Conservation (phyloP, 2,888 invertebrate genomes). For the Leptinotarsa haldemani region DNA sequence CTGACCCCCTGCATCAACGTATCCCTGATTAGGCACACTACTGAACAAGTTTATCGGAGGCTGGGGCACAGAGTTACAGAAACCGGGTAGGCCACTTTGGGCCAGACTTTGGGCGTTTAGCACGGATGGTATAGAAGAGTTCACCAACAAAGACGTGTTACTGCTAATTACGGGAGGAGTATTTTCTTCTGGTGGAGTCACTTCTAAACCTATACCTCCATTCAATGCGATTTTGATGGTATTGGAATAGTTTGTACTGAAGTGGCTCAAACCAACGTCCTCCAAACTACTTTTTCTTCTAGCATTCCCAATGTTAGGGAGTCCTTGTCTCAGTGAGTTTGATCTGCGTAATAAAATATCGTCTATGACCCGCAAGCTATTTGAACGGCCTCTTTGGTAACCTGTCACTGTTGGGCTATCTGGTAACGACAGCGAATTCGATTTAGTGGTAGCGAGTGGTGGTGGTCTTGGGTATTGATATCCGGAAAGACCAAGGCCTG, state of each 20-base stretch:
- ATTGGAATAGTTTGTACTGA: constrained; percentile 78
- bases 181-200: constrained; percentile 71
- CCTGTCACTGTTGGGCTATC: constrained; percentile 88
- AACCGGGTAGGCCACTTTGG: constrained; percentile 57
- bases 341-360: constrained; percentile 86
- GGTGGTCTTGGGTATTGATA: constrained; percentile 79
- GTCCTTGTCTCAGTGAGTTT: constrained; percentile 85
- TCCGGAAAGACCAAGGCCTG: constrained; percentile 64
- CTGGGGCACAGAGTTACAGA: constrained; percentile 55
- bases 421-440: constrained; percentile 88
- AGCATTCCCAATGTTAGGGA: constrained; percentile 73
- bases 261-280: constrained; percentile 86
- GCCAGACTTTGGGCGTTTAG: constrained; percentile 57
- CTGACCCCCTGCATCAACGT: constrained; percentile 56
- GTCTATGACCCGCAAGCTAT: constrained; percentile 87
- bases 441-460: constrained; percentile 84
- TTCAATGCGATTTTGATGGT: constrained; percentile 88
- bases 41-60: constrained; percentile 57
- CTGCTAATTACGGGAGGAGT: constrained; percentile 69
- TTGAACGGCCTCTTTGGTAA: constrained; percentile 81
- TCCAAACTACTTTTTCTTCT: constrained; percentile 86
- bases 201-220: constrained; percentile 86
- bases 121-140: constrained; percentile 60
- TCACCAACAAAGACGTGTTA: constrained; percentile 70
- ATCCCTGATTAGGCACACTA: constrained; percentile 41